phyloP scores from a whole-genome alignment of 2,888 invertebrate genomes.

The Chrysolina oricalcia region DNA sequence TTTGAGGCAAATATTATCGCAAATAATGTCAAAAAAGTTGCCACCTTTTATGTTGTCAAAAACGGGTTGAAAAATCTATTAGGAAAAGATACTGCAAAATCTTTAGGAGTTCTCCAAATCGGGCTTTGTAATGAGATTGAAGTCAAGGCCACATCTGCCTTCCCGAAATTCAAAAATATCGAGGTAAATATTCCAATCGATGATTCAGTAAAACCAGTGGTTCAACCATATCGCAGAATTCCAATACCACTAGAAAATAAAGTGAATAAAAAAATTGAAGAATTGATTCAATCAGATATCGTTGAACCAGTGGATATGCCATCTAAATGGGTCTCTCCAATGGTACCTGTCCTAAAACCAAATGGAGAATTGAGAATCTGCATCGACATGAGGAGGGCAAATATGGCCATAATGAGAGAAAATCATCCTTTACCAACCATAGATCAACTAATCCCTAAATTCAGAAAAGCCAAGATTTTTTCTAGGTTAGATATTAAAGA shows the following conservation, averaged over 20 bases:
- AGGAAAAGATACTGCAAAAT: not conserved
- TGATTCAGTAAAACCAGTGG: slow-evolving; percentile 56
- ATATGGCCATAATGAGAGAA: slow-evolving; percentile 53
- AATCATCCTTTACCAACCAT: slow-evolving; percentile 55
- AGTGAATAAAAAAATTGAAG: not conserved
- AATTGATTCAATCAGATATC: not conserved
- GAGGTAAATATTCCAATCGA: slow-evolving; percentile 59
- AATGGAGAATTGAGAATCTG: slow-evolving; percentile 57
- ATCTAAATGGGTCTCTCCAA: slow-evolving; percentile 57
- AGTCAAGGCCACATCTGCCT: slow-evolving; percentile 15
- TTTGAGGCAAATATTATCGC: not conserved
- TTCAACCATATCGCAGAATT: slow-evolving; percentile 34
- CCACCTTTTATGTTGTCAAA: not conserved
- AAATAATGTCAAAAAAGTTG: not conserved
- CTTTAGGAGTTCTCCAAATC: not conserved
- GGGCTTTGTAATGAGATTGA: too few species aligned
- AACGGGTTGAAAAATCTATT: not conserved
- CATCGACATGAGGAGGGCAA: slow-evolving; percentile 57
- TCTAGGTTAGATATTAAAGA: slow-evolving; percentile 60
- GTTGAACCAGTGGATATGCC: slow-evolving; percentile 55
- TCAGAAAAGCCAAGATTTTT: slow-evolving; percentile 56
- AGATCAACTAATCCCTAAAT: slow-evolving; percentile 52
- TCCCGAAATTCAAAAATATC: slow-evolving; percentile 60
- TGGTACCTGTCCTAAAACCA: slow-evolving; percentile 59
- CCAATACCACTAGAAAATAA: not conserved